phyloP scores from a whole-genome alignment of 2,888 invertebrate genomes.

The Pheosia tremula region DNA sequence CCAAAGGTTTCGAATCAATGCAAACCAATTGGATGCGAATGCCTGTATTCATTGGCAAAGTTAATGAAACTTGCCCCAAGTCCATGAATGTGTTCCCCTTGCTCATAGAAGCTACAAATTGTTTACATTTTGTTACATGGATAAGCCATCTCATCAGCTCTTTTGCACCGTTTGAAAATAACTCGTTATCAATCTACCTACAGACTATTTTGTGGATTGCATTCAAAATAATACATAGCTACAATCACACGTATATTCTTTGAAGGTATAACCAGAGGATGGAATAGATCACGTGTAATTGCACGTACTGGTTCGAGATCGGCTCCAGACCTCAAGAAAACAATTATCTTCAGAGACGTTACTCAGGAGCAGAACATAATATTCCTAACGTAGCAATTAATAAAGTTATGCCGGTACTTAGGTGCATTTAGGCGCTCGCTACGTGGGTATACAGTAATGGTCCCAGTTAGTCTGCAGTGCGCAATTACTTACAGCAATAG shows the following conservation, averaged over 20 bases:
- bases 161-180: neutral
- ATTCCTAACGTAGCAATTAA: conserved; percentile 47
- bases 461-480: conserved; percentile 51
- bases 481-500: conserved; percentile 62
- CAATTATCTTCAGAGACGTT: neutral
- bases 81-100: conserved; percentile 59
- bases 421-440: conserved; percentile 41
- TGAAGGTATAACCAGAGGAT: too few relatives aligned
- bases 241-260: too few relatives aligned
- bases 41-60: conserved; percentile 78
- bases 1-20: conserved; percentile 63
- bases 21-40: conserved; percentile 70
- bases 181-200: too few relatives aligned
- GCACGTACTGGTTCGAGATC: too few relatives aligned
- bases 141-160: neutral
- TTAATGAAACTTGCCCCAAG: conserved; percentile 78
- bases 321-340: neutral
- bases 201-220: too few relatives aligned
- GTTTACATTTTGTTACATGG: conserved; percentile 38
- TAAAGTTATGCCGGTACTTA: conserved; percentile 48
- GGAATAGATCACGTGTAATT: too few relatives aligned
- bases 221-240: too few relatives aligned
- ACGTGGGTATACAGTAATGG: conserved; percentile 42
- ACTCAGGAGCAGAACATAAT: conserved; percentile 14
- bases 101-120: conserved; percentile 37